Evolutionary conservation across 2,888 invertebrate genomes (phyloP).

Genomic region (Sesamia inferens): DNA sequence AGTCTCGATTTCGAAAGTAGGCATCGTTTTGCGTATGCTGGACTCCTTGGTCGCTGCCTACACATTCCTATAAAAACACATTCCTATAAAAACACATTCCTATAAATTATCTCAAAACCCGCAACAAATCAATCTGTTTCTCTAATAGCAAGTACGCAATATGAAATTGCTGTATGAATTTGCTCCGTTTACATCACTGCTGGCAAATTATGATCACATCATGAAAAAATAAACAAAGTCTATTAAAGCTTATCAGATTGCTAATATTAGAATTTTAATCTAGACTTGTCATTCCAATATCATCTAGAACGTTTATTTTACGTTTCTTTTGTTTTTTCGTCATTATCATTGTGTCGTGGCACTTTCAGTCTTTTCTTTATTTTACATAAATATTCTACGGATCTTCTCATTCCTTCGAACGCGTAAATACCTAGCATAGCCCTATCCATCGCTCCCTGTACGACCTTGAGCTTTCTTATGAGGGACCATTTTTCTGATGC

Average conservation of each 20-base stretch:
- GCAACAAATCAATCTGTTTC: constrained; percentile 39
- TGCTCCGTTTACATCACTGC: constrained; percentile 61
- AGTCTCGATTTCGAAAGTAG: constrained; percentile 33
- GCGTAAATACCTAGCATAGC: no score
- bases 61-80: no score
- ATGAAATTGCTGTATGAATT: constrained; percentile 61
- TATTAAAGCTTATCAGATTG: constrained; percentile 26
- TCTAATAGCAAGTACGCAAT: constrained; percentile 33
- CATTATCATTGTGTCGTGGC: neutral
- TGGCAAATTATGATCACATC: no score
- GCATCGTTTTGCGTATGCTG: neutral
- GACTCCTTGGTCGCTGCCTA: neutral
- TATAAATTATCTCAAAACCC: constrained; percentile 16
- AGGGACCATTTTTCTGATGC: no score
- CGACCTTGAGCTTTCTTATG: no score
- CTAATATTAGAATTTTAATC: constrained; percentile 17
- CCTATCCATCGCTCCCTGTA: no score
- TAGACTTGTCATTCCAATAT: constrained; percentile 11
- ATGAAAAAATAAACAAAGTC: constrained; percentile 37
- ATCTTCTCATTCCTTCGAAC: no score
- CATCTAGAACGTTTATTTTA: neutral
- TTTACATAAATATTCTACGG: neutral
- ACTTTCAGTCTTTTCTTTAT: neutral
- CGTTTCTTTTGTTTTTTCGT: neutral
- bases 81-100: neutral